phyloP scores from a whole-genome alignment of 1,140 invertebrate species.

The Achroia grisella region DNA sequence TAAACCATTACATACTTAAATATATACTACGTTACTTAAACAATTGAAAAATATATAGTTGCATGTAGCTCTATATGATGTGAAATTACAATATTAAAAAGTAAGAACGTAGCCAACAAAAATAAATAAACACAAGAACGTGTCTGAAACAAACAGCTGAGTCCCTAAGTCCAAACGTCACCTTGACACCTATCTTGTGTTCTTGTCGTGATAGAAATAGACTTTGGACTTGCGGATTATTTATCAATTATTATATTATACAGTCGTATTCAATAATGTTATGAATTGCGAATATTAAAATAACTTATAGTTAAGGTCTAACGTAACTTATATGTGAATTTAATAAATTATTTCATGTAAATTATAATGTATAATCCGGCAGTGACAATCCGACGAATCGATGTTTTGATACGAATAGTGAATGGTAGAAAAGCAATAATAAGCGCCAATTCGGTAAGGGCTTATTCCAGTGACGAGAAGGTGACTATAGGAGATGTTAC shows the following conservation, averaged over 20 bases:
- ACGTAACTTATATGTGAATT: too few relatives aligned
- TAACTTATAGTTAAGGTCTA: too few relatives aligned
- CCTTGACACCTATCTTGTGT: slow-evolving; percentile 9
- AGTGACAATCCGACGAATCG: slow-evolving; percentile 56
- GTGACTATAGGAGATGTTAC: slow-evolving; percentile 86
- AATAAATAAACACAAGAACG: not conserved
- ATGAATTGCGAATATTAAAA: slow-evolving; percentile 1
- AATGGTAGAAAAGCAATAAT: slow-evolving; percentile 48
- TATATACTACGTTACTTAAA: too few relatives aligned
- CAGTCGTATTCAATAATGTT: slow-evolving; percentile 1
- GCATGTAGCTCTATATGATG: too few relatives aligned
- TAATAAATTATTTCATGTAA: too few relatives aligned
- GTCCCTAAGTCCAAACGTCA: slow-evolving; percentile 16
- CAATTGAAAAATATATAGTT: too few relatives aligned
- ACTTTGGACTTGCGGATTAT: slow-evolving; percentile 29
- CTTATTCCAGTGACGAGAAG: slow-evolving; percentile 65
- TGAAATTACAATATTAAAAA: too few relatives aligned
- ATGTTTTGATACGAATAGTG: slow-evolving; percentile 67
- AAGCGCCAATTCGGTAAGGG: slow-evolving; percentile 47
- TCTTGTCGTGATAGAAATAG: slow-evolving; percentile 2
- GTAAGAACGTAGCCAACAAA: not conserved
- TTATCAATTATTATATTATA: slow-evolving; percentile 16
- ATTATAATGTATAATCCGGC: slow-evolving; percentile 50
- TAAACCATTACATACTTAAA: too few relatives aligned
- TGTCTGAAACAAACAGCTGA: slow-evolving; percentile 18